Evolutionary conservation across 2,797 vertebrate species (phyloP), one percentile per base, ranked within the genome.

Genomic region (Myotis vivesi): DNA sequence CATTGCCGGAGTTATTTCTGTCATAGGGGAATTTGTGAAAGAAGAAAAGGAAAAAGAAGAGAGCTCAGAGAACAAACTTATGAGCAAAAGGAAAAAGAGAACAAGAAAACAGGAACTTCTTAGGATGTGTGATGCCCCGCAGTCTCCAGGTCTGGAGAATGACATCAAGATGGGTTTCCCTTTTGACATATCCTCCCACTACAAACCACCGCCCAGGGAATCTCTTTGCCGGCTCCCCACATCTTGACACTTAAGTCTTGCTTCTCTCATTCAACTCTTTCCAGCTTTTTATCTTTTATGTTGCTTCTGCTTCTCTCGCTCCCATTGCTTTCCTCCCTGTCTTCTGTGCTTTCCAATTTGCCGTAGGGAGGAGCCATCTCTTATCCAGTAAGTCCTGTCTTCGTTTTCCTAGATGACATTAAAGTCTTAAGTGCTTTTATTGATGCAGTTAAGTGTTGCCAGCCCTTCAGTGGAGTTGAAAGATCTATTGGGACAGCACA

Each of bases 361-460:
- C 51, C 33, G 44, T 53, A 30, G 33, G 62, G 30, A 75, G 83
- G 79, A 87, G 5, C 16, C 23, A 30, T 91, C 69, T 73, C 11
- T 77, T 76, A 28, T 0, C 64, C 53, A 86, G 22, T 66, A 73
- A 81, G 30, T 19, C 71, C 28, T 4, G 0, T 55, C 79, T 76
- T 92, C 55, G 10, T 91, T 94, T 93, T 77, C 87, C 55, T 71
- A 62, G 79, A 51, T 25, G n/a, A 80, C 20, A 11, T 41, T 89
- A 49, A 86, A 55, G 92, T 64, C 84, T 72, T 92, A 57, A 72
- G 30, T 82, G 86, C 72, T 81, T 95, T 91, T 81, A 76, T 62
- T 73, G 33, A 62, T 94, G 36, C 28, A 53, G 41, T 73, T 93
- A 95, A 86, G 28, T 82, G 64, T 88, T 84, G 25, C 53, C 44